Conservation (phyloP, 2,888 invertebrate species). For the Ligdia adustata region DNA sequence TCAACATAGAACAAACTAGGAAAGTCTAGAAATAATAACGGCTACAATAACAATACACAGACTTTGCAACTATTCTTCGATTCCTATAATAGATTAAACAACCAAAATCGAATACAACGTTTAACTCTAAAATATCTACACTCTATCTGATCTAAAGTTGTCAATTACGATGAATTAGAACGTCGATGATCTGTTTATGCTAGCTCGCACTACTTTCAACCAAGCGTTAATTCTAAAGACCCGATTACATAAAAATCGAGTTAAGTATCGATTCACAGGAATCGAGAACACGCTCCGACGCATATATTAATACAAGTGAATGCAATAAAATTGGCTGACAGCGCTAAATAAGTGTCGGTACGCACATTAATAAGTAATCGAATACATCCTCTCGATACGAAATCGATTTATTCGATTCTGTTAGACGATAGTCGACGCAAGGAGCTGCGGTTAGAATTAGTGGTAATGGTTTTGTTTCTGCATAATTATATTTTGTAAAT, state of each 20-base stretch:
- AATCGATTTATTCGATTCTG: conserved; percentile 65
- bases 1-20: no score
- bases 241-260: conserved; percentile 56
- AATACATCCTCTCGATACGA: conserved; percentile 66
- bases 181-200: no score
- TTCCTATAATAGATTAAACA: no score
- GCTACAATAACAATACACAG: no score
- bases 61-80: no score
- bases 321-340: conserved; percentile 69
- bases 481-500: conserved; percentile 22
- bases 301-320: conserved; percentile 62
- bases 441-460: conserved; percentile 36
- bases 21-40: no score
- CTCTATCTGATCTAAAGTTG: no score
- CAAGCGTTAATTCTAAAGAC: conserved; percentile 20
- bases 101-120: no score
- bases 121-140: no score
- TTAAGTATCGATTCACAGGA: conserved; percentile 58
- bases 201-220: no score
- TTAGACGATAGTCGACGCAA: conserved; percentile 44
- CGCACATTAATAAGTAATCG: conserved; percentile 78
- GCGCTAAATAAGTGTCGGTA: conserved; percentile 74
- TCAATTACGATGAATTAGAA: no score
- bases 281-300: conserved; percentile 53
- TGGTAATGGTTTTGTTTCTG: conserved; percentile 23